Base-by-base conservation (phyloP, 2,113 vertebrate species). In the Dipodomys stephensi region DNA sequence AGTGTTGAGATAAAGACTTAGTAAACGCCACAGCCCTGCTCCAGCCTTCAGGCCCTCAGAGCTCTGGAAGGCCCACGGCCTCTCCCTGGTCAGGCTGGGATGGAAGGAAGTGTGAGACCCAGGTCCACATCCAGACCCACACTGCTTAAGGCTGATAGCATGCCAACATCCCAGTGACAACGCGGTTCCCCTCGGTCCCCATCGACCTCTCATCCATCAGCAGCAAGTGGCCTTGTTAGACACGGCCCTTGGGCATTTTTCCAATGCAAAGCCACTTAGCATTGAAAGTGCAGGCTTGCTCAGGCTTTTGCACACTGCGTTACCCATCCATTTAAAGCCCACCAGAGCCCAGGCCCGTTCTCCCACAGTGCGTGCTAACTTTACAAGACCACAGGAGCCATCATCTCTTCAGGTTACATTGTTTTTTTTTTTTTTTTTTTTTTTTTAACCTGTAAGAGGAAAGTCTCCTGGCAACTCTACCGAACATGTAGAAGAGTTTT, bases 171-270 rank as follows among this genome's bases (percentile, higher is more conserved):
- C 98, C 94, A 72, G 97, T 98, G 98, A 98, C 98, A 98, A 97
- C 98, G 98, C 98, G 97, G 98, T 98, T 98, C 97, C 96, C 97
- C 95, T 98, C 98, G 96, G 96, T 98, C 98, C 95, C 97, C 98
- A 98, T 99, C 97, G 98, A 99, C 98, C 98, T 98, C 98, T 98
- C 97, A 98, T 99, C 98, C 97, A 96, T 98, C 98, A 98, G 98
- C 98, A 98, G 98, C 98, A 98, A 99, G 98, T 98, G 98, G 98
- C 98, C 88, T 2, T 98, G 98, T 98, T 98, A 98, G 98, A 99
- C 98, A 98, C 73, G 97, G 97, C 98, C 98, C 98, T 98, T 97
- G 98, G 98, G 98, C 98, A 97, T 98, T 98, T 98, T 98, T 98
- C 98, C 97, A 98, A 96, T 98, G 98, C 97, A 97, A 98, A 98